phyloP scores from a whole-genome alignment of 2,797 vertebrate species.

The Botia kubotai region DNA sequence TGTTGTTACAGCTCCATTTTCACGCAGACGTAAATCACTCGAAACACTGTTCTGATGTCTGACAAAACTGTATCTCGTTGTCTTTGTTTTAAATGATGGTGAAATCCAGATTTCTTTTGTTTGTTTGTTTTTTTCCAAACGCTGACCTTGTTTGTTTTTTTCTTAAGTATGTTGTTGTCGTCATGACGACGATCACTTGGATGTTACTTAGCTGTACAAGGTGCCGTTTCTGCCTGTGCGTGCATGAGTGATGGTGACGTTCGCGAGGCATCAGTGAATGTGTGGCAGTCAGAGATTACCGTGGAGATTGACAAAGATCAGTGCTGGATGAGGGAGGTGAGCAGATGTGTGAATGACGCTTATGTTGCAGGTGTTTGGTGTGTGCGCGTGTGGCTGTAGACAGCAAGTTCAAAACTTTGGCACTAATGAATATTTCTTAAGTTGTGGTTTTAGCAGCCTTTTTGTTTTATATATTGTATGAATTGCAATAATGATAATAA shows the following conservation, averaged over 20 bases:
- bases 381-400: slow-evolving; percentile 62
- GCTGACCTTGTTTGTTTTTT: slow-evolving; percentile 74
- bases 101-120: slow-evolving; percentile 75
- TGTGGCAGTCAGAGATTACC: slow-evolving; percentile 69
- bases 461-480: slow-evolving; percentile 73
- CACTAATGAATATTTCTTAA: slow-evolving; percentile 82
- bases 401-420: slow-evolving; percentile 80
- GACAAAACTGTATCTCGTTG: slow-evolving; percentile 76
- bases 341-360: slow-evolving; percentile 62
- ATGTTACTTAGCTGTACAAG: slow-evolving; percentile 77
- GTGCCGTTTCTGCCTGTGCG: slow-evolving; percentile 75
- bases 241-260: slow-evolving; percentile 72
- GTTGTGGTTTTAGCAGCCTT: slow-evolving; percentile 77
- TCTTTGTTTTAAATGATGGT: slow-evolving; percentile 72
- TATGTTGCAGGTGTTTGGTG: slow-evolving; percentile 69
- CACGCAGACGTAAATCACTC: slow-evolving; percentile 60
- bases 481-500: slow-evolving; percentile 80
- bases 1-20: slow-evolving; percentile 76
- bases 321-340: slow-evolving; percentile 74
- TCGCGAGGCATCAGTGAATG: slow-evolving; percentile 74
- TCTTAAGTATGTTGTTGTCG: slow-evolving; percentile 74
- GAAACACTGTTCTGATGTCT: slow-evolving; percentile 77
- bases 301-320: slow-evolving; percentile 64
- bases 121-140: slow-evolving; percentile 66
- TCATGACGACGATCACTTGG: slow-evolving; percentile 70